Conservation (phyloP, 64 coral and sea anemone species). For the Porites lutea region DNA sequence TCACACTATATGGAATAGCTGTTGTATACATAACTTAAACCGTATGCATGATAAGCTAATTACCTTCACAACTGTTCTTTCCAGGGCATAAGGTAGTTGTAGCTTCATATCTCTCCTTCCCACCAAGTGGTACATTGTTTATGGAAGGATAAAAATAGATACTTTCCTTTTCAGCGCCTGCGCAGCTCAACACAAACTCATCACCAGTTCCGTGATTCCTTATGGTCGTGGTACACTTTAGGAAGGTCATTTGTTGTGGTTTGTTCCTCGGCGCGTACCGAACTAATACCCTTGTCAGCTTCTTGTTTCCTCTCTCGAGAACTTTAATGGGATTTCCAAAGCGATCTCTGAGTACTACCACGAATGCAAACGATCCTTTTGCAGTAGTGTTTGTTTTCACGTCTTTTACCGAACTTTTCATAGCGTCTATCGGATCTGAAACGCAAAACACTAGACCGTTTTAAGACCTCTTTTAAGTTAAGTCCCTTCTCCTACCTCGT, state of each 20-base stretch:
- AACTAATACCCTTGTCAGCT: constrained; percentile 28
- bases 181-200: constrained; percentile 49
- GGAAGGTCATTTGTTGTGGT: constrained; percentile 49
- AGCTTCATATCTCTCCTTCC: constrained; percentile 52
- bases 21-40: too few species aligned
- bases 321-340: constrained; percentile 48
- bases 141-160: constrained; percentile 76
- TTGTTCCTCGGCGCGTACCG: constrained; percentile 54
- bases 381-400: constrained; percentile 32
- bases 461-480: background rate
- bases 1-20: too few species aligned
- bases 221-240: constrained; percentile 36
- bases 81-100: constrained; percentile 77
- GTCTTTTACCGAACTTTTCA: constrained; percentile 63
- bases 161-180: constrained; percentile 52
- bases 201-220: background rate
- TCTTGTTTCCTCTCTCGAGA: background rate
- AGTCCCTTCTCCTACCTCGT: too few species aligned
- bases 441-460: background rate
- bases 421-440: constrained; percentile 74
- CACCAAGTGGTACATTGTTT: constrained; percentile 78
- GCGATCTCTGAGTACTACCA: constrained; percentile 68
- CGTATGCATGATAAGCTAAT: background rate
- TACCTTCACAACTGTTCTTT: constrained; percentile 69
- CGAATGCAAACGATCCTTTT: constrained; percentile 67